Conservation (phyloP, 2,888 invertebrate genomes). For the Drosophila conformis region DNA sequence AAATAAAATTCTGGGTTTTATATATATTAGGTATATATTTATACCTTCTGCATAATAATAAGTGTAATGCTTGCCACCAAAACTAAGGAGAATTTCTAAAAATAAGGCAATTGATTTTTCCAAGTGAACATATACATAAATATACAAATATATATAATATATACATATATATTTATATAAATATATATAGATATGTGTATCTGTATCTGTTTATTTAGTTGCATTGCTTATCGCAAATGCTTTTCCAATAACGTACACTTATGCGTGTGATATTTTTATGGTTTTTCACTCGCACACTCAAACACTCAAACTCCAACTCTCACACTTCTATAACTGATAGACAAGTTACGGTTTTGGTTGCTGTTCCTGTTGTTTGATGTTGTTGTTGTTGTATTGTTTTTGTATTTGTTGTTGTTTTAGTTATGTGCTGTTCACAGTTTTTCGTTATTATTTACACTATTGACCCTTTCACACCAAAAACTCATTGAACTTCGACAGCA, state of each 20-base stretch:
- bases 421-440: constrained; percentile 75
- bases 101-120: not conserved
- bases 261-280: constrained; percentile 78
- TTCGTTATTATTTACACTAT: constrained; percentile 77
- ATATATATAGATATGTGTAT: constrained; percentile 19
- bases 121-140: not conserved
- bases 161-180: not conserved
- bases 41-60: not conserved
- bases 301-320: not conserved
- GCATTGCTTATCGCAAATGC: constrained; percentile 74
- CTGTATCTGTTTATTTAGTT: constrained; percentile 62
- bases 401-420: constrained; percentile 21
- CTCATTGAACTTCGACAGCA: constrained; percentile 75
- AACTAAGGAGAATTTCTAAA: not conserved
- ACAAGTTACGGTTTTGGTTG: constrained; percentile 61
- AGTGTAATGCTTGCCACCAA: not conserved
- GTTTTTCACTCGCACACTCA: constrained; percentile 15
- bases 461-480: constrained; percentile 78
- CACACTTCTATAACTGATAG: constrained; percentile 38
- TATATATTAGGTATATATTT: no score
- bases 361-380: constrained; percentile 38
- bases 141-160: not conserved
- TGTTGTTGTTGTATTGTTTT: constrained; percentile 29
- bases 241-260: constrained; percentile 37
- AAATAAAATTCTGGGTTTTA: accelerated